Conservation (phyloP, 92 coral and sea anemone genomes). For the Zoanthus sociatus region DNA sequence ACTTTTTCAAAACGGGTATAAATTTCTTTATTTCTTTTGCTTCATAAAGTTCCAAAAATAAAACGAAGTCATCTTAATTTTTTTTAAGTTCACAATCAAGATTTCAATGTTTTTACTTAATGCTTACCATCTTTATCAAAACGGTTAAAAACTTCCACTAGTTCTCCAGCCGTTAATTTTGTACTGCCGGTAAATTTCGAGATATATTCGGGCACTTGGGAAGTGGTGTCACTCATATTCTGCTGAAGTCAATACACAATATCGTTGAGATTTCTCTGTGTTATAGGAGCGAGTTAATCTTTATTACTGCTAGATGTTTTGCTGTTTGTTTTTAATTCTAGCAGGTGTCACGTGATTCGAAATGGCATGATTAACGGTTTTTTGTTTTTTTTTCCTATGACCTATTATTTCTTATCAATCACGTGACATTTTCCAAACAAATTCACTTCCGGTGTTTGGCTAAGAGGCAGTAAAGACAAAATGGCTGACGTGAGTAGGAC, state of each 20-base stretch:
- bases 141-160: constrained; percentile 38
- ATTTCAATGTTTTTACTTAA: neutral
- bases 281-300: neutral
- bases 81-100: neutral
- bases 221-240: neutral
- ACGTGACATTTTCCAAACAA: too few relatives aligned
- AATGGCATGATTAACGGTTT: neutral
- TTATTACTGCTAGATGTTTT: neutral
- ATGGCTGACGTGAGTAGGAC: too few relatives aligned
- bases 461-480: too few relatives aligned
- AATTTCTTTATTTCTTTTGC: neutral
- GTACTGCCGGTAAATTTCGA: constrained; percentile 22
- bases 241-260: neutral
- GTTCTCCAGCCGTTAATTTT: constrained; percentile 38
- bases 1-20: too few relatives aligned
- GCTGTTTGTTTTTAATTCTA: neutral
- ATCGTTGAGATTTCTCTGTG: neutral
- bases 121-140: constrained; percentile 41
- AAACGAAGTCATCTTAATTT: neutral
- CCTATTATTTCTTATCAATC: too few relatives aligned
- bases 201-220: constrained; percentile 10
- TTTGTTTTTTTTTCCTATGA: too few relatives aligned
- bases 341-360: neutral
- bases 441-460: too few relatives aligned
- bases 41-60: neutral